These are phyloP conservation scores for Eretmocerus hayati DNA, from an alignment of 2,888 invertebrate genomes.

Conservation along the genomic window DNA sequence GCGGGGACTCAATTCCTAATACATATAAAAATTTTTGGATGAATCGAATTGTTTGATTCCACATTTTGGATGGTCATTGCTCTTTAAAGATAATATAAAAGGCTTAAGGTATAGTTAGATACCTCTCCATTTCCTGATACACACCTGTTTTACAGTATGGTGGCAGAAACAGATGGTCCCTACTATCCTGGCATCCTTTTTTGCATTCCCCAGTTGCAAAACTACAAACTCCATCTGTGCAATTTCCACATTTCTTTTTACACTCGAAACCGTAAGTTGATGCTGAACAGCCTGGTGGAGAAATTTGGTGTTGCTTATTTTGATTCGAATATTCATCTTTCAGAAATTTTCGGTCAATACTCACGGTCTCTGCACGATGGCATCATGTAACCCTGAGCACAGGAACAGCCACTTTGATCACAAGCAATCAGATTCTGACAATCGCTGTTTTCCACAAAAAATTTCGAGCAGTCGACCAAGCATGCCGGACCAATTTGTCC, in stretches of 20 bases:
- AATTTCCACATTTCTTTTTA: constrained; percentile 27
- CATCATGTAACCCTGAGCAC: constrained; percentile 24
- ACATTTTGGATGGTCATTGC: too few relatives aligned
- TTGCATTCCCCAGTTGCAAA: constrained; percentile 24
- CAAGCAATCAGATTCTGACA: constrained; percentile 25
- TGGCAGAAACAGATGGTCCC: constrained; percentile 11
- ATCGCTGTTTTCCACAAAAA: not conserved
- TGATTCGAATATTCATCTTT: not conserved
- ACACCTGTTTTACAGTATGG: constrained; percentile 30
- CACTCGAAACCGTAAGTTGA: constrained; percentile 32
- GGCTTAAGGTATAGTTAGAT: too few relatives aligned
- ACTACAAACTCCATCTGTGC: constrained; percentile 19
- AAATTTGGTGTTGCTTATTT: not conserved
- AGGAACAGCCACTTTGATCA: constrained; percentile 26
- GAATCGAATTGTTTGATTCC: too few relatives aligned
- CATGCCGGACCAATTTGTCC: constrained; percentile 26
- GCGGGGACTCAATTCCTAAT: constrained; percentile 14
- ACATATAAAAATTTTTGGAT: not conserved
- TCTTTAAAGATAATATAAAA: too few relatives aligned
- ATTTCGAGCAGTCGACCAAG: constrained; percentile 16
- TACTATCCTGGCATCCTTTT: constrained; percentile 19
- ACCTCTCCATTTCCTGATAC: too few relatives aligned
- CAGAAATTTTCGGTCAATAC: constrained; percentile 1
- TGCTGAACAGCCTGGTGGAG: constrained; percentile 21
- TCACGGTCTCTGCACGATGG: constrained; percentile 21